phyloP scores from a whole-genome alignment of 2,888 invertebrate species.

The Oasisia sp. region DNA sequence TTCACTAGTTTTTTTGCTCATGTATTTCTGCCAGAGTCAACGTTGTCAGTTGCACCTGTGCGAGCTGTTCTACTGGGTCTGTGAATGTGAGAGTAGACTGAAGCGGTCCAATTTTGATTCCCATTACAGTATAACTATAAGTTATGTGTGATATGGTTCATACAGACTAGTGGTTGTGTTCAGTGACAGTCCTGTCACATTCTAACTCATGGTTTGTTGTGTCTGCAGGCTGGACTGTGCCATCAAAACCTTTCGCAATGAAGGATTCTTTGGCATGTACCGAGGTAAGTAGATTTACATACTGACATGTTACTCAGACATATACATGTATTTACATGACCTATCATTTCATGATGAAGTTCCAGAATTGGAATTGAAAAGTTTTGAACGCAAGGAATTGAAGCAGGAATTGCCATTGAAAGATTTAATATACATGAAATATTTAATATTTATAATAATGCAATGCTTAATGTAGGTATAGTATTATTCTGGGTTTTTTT shows the following conservation, averaged over 20 bases:
- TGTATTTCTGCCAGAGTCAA: too few species aligned
- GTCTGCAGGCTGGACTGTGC: conserved; percentile 90
- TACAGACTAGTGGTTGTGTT: neutral
- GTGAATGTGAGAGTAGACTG: too few species aligned
- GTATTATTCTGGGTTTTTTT: neutral
- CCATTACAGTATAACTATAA: neutral
- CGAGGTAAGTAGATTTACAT: conserved; percentile 68
- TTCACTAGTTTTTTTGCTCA: too few species aligned
- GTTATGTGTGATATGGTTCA: neutral
- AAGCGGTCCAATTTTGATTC: too few species aligned
- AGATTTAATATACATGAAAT: neutral
- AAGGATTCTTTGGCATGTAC: conserved; percentile 99
- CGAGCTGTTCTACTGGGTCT: too few species aligned
- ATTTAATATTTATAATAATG: neutral
- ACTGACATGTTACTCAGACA: conserved; percentile 24
- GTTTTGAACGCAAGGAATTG: too few species aligned
- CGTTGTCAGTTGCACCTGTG: too few species aligned
- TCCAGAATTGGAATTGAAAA: too few species aligned
- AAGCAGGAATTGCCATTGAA: too few species aligned
- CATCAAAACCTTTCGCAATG: conserved; percentile 88
- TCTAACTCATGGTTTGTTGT: neutral
- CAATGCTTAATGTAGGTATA: neutral
- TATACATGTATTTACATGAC: neutral
- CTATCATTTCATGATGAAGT: neutral
- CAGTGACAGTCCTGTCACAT: neutral